A percentile compares a stretch with the other conserved stretches of the same genome.
Conservation (phyloP, 2,113 vertebrate species). For the Anas platyrhynchos region DNA sequence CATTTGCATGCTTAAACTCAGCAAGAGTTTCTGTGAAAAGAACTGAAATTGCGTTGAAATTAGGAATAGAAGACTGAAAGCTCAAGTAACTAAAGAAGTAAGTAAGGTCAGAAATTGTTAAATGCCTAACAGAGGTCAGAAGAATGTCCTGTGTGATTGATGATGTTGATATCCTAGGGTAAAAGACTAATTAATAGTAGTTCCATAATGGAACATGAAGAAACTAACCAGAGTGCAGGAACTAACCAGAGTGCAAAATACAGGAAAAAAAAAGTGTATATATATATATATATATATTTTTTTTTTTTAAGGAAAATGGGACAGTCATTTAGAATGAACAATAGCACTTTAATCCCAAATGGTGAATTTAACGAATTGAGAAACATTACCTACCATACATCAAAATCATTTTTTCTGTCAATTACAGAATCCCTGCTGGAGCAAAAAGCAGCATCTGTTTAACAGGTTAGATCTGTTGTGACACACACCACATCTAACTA, state of each 20-base stretch:
- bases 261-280: not conserved
- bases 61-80: not conserved
- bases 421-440: not conserved
- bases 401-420: not conserved
- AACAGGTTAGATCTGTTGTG: not conserved
- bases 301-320: not conserved
- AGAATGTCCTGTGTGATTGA: not conserved
- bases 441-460: not conserved
- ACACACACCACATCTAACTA: not conserved
- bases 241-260: not conserved
- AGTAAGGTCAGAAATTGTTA: not conserved
- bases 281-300: fast-evolving
- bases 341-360: not conserved
- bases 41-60: not conserved
- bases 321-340: not conserved
- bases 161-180: not conserved
- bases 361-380: constrained; percentile 5
- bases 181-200: not conserved
- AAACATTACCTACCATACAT: fast-evolving
- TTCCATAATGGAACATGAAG: not conserved
- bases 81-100: not conserved
- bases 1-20: not conserved
- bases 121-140: not conserved
- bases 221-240: not conserved
- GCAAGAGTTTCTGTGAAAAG: not conserved